These are phyloP conservation scores for Sebastes itinus DNA, from an alignment of 2,797 vertebrate species.

Conservation along the genomic window DNA sequence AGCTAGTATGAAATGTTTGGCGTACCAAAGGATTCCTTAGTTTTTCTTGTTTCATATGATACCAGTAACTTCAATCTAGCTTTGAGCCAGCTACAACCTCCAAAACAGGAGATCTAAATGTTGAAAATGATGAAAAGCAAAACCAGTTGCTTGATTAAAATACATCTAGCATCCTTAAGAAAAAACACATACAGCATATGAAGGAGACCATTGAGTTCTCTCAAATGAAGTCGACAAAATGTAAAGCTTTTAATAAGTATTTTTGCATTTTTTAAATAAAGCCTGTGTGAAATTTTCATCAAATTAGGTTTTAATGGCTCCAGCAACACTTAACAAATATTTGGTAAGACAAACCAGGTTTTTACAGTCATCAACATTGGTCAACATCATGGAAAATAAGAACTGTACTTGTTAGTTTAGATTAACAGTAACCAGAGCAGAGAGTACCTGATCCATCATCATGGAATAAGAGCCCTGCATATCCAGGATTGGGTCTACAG, in stretches of 20 bases:
- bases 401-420: no score
- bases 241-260: not conserved
- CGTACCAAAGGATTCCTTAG: no score
- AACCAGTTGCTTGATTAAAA: not conserved
- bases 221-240: not conserved
- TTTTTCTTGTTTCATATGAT: no score
- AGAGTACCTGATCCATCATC: conserved; percentile 87
- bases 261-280: no score
- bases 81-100: no score
- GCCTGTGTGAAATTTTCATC: not conserved
- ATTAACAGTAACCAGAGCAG: not conserved
- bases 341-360: not conserved
- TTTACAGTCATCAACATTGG: not conserved
- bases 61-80: no score
- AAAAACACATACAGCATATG: not conserved
- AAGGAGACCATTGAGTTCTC: not conserved
- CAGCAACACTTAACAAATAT: not conserved
- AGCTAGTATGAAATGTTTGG: no score
- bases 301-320: not conserved
- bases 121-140: not conserved
- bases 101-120: not conserved
- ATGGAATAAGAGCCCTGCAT: conserved; percentile 76
- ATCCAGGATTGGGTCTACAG: conserved; percentile 88
- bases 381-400: not conserved
- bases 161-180: not conserved